A percentile compares a stretch with the other conserved stretches of the same genome.
Conservation (phyloP, 2,888 invertebrate species). For the Drosophila nigricruria region DNA sequence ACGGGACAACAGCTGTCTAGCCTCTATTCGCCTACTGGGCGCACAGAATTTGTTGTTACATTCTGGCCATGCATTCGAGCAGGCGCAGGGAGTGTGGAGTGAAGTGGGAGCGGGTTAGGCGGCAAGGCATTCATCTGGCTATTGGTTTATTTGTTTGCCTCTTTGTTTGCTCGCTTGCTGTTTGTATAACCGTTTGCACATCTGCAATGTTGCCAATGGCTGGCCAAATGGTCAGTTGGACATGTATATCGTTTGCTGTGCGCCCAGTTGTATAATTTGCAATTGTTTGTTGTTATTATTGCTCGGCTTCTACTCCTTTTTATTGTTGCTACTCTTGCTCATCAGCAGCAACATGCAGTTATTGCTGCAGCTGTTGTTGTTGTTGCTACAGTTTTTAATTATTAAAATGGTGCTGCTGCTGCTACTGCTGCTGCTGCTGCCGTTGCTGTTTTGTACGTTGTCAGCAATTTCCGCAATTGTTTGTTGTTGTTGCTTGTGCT, state of each 20-base stretch:
- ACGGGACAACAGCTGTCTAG: conserved; percentile 57
- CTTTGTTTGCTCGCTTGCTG: conserved; percentile 32
- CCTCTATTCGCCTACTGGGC: conserved; percentile 61
- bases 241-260: conserved; percentile 56
- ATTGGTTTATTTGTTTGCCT: conserved; percentile 44
- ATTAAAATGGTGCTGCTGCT: conserved; percentile 46
- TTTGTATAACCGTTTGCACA: conserved; percentile 67
- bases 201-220: conserved; percentile 56
- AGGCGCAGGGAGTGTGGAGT: neutral
- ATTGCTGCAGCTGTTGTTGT: conserved; percentile 16
- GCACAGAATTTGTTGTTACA: conserved; percentile 52
- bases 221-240: conserved; percentile 25
- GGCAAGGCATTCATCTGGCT: conserved; percentile 19
- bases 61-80: conserved; percentile 11
- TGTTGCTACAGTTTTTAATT: conserved; percentile 57
- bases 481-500: conserved; percentile 41
- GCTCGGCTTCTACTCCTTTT: conserved; percentile 14
- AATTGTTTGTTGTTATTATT: conserved; percentile 72
- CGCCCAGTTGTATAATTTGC: conserved; percentile 79
- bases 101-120: too few relatives aligned
- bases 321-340: conserved; percentile 64
- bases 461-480: conserved; percentile 66
- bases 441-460: conserved; percentile 29
- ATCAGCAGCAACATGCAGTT: conserved; percentile 19
- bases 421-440: conserved; percentile 38